Evolutionary conservation across 1,140 invertebrate genomes (phyloP).

Genomic region (Hormaphis cornu): DNA sequence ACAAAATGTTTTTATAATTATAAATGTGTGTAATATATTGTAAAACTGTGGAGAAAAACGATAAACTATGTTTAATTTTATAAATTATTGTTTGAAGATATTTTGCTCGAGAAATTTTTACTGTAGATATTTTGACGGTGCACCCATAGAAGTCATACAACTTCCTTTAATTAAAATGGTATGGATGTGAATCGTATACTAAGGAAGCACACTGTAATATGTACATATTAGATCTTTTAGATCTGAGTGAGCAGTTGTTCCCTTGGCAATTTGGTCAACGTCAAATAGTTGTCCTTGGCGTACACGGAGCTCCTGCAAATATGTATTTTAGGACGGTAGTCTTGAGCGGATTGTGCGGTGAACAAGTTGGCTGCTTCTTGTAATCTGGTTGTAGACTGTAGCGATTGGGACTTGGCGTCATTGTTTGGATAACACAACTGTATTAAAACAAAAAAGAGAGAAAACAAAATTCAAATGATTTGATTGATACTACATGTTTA

Average conservation of each 20-base stretch:
- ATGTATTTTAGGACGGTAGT: slow-evolving; percentile 4
- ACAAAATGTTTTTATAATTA: no score
- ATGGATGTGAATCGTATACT: no score
- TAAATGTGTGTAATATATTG: no score
- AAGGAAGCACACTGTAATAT: background rate
- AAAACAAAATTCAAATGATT: no score
- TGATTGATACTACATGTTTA: no score
- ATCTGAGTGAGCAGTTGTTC: slow-evolving; percentile 14
- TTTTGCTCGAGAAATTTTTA: no score
- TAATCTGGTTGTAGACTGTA: background rate
- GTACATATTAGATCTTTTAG: background rate
- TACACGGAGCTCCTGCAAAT: background rate
- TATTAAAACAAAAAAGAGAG: background rate
- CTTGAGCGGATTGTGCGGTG: slow-evolving; percentile 5
- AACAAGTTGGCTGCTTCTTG: background rate
- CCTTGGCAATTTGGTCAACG: background rate
- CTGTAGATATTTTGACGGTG: no score
- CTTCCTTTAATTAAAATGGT: no score
- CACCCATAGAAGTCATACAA: no score
- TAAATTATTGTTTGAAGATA: no score
- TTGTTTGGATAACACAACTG: background rate
- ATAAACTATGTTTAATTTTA: no score
- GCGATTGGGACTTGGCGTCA: background rate
- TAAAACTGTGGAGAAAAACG: no score
- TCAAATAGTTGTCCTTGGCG: slow-evolving; percentile 11